Percentiles rank a stretch among this genome's conserved stretches.
phyloP scores from a whole-genome alignment of 1,140 invertebrate species.

The Drosophila sp. region DNA sequence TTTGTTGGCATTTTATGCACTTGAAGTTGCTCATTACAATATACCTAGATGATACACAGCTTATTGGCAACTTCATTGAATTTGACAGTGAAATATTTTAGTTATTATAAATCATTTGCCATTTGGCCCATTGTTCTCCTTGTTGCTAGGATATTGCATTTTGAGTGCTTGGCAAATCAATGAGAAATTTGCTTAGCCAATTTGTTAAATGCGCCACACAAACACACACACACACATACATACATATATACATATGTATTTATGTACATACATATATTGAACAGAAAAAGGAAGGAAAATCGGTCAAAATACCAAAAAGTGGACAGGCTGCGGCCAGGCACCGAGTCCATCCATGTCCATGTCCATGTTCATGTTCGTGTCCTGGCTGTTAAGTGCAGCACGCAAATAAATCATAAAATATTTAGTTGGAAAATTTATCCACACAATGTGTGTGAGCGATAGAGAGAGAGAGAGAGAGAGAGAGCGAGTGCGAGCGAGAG shows the following conservation, averaged over 20 bases:
- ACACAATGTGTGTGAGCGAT: constrained; percentile 25
- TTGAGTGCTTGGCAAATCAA: constrained; percentile 54
- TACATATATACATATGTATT: background rate
- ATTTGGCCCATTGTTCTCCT: constrained; percentile 22
- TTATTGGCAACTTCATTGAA: constrained; percentile 56
- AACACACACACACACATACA: background rate
- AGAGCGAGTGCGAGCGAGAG: constrained; percentile 16
- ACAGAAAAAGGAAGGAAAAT: constrained; percentile 8
- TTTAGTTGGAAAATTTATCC: constrained; percentile 54
- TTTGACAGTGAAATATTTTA: constrained; percentile 60
- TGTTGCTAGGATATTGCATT: constrained; percentile 26
- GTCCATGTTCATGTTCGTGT: constrained; percentile 17
- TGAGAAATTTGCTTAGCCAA: constrained; percentile 61
- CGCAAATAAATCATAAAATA: constrained; percentile 65
- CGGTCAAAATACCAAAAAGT: constrained; percentile 25
- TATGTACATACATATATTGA: background rate
- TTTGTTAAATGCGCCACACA: constrained; percentile 55
- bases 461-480: background rate
- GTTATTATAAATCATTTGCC: constrained; percentile 59
- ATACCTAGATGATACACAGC: background rate
- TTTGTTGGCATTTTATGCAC: constrained; percentile 51
- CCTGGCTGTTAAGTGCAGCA: constrained; percentile 54
- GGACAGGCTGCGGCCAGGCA: constrained; percentile 3
- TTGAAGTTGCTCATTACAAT: constrained; percentile 50
- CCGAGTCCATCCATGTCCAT: constrained; percentile 9